A percentile compares a stretch with the other conserved stretches of the same genome.
Evolutionary conservation across 1,140 invertebrate genomes (phyloP).

Genomic region (Chlorops oryzae): DNA sequence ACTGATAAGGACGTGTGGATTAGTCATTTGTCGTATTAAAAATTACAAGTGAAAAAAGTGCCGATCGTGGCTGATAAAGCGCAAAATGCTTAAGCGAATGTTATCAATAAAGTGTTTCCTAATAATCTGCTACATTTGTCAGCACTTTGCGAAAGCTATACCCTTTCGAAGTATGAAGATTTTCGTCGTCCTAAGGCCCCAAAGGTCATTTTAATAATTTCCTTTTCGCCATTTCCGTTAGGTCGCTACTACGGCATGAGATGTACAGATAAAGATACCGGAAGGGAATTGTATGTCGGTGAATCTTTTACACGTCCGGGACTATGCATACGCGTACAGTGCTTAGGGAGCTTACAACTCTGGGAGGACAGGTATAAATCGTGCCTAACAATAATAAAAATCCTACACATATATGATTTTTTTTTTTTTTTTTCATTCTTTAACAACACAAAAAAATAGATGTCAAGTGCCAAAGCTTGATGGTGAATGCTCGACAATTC

Average conservation of each 20-base stretch:
- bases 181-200: too few species aligned
- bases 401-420: neutral
- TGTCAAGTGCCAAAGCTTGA: constrained; percentile 27
- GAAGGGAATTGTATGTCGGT: constrained; percentile 32
- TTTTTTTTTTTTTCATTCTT: neutral
- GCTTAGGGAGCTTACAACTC: constrained; percentile 29
- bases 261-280: constrained; percentile 30
- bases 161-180: too few species aligned
- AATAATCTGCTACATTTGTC: too few species aligned
- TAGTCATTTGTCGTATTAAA: too few species aligned
- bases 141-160: too few species aligned
- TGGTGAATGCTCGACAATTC: constrained; percentile 24
- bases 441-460: constrained; percentile 14
- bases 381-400: neutral
- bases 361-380: constrained; percentile 39
- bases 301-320: constrained; percentile 30
- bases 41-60: too few species aligned
- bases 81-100: too few species aligned
- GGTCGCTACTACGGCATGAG: neutral
- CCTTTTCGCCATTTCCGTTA: neutral
- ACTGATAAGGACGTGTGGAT: too few species aligned
- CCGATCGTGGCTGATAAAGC: too few species aligned
- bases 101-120: too few species aligned
- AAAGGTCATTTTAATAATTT: neutral
- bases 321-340: constrained; percentile 36